Evolutionary conservation across 2,888 invertebrate genomes (phyloP).

Genomic region (Leucozona laternaria): DNA sequence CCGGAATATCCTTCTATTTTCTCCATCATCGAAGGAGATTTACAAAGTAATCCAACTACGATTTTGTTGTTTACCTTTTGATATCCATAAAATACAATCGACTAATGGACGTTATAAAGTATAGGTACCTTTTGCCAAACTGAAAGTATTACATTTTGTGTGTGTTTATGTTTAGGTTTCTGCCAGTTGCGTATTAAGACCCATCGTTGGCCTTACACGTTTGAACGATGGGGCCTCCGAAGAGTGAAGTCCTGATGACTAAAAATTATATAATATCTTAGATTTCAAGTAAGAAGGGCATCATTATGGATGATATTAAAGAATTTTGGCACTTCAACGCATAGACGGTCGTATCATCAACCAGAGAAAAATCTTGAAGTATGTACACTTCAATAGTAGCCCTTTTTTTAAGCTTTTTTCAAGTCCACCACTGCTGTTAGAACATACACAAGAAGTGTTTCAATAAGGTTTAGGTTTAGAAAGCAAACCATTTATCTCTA

Average conservation of each 20-base stretch:
- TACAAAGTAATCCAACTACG: conserved; percentile 41
- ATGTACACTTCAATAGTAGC: too few species aligned
- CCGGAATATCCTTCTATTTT: conserved; percentile 15
- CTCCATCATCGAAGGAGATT: conserved; percentile 27
- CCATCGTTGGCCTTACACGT: background rate
- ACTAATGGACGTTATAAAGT: conserved; percentile 34
- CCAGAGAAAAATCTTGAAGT: too few species aligned
- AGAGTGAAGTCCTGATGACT: too few species aligned
- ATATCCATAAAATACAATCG: conserved; percentile 37
- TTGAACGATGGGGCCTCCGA: background rate
- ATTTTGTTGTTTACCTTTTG: conserved; percentile 36
- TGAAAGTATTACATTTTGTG: background rate
- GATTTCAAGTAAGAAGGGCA: too few species aligned
- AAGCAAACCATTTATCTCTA: conserved; percentile 6
- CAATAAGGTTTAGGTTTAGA: background rate
- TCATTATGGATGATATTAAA: too few species aligned
- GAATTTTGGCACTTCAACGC: too few species aligned
- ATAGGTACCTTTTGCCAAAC: background rate
- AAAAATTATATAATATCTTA: too few species aligned
- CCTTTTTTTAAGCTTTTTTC: background rate
- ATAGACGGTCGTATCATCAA: too few species aligned
- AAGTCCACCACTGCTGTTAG: background rate
- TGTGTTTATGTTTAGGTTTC: background rate
- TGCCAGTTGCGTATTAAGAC: background rate
- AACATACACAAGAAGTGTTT: background rate